These are phyloP conservation scores for Syndactyla subalaris DNA, from an alignment of 2,797 vertebrate species.

Conservation along the genomic window DNA sequence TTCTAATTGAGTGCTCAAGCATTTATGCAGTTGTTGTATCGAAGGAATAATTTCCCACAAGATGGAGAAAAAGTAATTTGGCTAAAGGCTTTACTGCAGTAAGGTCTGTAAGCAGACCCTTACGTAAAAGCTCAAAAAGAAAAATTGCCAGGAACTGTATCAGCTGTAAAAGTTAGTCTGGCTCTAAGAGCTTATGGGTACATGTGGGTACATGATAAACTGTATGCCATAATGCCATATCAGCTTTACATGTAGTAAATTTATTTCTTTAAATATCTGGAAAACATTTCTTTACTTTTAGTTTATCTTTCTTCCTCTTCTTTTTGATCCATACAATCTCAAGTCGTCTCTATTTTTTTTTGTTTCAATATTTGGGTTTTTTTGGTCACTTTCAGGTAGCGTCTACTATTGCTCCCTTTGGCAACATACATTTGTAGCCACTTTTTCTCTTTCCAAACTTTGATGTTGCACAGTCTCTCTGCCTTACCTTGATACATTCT, in stretches of 20 bases:
- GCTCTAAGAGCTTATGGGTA: neutral
- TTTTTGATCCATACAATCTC: neutral
- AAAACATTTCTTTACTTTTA: neutral
- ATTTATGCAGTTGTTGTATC: slow-evolving; percentile 31
- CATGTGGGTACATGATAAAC: neutral
- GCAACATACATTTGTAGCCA: neutral
- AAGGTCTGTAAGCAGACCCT: slow-evolving; percentile 21
- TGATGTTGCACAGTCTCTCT: neutral
- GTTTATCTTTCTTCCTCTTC: neutral
- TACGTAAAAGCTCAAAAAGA: neutral
- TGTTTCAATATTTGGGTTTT: neutral
- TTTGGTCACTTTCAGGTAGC: neutral
- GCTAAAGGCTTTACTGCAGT: slow-evolving; percentile 53
- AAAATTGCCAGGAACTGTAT: neutral
- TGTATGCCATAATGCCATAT: neutral
- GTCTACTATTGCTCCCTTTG: neutral
- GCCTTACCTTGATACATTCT: neutral
- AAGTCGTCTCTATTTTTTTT: neutral
- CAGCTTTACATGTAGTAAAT: neutral
- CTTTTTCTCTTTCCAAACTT: neutral
- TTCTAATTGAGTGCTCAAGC: slow-evolving; percentile 58
- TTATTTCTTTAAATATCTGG: neutral
- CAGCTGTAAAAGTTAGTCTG: neutral
- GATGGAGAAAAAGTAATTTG: slow-evolving; percentile 44
- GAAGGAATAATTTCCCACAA: slow-evolving; percentile 64